These are phyloP conservation scores for Eurystomus glaucurus DNA, from an alignment of 2,797 vertebrate species.

Conservation along the genomic window DNA sequence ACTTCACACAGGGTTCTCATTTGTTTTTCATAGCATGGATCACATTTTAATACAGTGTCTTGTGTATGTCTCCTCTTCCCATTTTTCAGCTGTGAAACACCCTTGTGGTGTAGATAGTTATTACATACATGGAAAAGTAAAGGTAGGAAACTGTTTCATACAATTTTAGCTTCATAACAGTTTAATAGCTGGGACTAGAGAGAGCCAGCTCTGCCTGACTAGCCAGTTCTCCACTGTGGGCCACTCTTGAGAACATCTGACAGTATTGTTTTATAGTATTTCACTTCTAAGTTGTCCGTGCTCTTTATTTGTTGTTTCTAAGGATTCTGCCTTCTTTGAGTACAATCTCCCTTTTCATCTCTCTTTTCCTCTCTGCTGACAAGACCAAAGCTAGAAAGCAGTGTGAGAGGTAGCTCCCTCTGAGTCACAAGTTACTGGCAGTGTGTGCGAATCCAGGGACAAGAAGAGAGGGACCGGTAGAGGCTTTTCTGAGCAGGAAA, in stretches of 20 bases:
- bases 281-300: neutral
- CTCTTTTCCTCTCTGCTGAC: neutral
- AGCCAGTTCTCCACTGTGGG: neutral
- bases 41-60: conserved; percentile 23
- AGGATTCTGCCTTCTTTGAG: neutral
- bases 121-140: conserved; percentile 23
- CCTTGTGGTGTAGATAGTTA: conserved; percentile 11
- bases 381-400: neutral
- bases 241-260: neutral
- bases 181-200: neutral
- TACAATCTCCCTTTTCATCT: neutral
- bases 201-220: conserved; percentile 6
- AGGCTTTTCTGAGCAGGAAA: neutral
- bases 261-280: neutral
- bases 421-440: neutral
- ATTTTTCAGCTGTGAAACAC: conserved; percentile 44
- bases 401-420: neutral
- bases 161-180: conserved; percentile 1
- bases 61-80: neutral
- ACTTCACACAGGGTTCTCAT: conserved; percentile 19
- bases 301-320: neutral
- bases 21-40: conserved; percentile 48
- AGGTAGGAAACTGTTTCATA: conserved; percentile 44
- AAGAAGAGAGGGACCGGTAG: neutral
- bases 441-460: fast-evolving